Evolutionary conservation across 2,113 vertebrate species (phyloP).

Genomic region (Ptilonorhynchus violaceus): DNA sequence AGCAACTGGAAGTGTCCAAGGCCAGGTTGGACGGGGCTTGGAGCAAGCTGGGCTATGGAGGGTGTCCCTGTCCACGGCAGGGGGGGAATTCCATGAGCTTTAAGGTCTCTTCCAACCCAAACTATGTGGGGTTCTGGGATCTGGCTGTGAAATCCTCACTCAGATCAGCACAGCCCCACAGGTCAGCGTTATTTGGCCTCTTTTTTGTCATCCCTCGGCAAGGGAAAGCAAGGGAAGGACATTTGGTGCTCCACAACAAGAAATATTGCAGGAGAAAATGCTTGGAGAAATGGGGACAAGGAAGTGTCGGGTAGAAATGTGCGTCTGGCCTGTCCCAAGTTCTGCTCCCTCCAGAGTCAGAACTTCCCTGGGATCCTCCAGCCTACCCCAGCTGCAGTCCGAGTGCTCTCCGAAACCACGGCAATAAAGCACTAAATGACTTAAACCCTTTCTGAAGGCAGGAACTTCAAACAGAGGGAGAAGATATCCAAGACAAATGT

Average conservation of each 20-base stretch:
- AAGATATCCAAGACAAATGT: not conserved
- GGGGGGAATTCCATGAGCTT: not conserved
- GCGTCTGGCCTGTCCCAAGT: not conserved
- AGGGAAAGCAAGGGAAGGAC: not conserved
- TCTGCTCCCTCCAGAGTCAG: not conserved
- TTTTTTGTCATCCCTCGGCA: not conserved
- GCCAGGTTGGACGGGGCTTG: not conserved
- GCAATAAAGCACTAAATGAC: not conserved
- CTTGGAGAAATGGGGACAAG: not conserved
- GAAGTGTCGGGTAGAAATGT: not conserved
- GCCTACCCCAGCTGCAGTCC: not conserved
- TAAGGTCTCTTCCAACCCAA: not conserved
- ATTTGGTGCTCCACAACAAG: not conserved
- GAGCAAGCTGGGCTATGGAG: not conserved
- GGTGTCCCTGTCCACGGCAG: not conserved
- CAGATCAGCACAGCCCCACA: not conserved
- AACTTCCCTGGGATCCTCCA: not conserved
- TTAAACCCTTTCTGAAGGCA: not conserved
- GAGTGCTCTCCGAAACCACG: not conserved
- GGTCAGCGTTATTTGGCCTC: not conserved
- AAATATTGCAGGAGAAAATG: not conserved
- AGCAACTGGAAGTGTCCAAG: not conserved
- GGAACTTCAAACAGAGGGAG: not conserved
- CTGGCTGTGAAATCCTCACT: not conserved
- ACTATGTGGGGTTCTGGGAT: not conserved